Base-by-base conservation (phyloP, 2,888 invertebrate genomes). In the Drosophila putrida region DNA sequence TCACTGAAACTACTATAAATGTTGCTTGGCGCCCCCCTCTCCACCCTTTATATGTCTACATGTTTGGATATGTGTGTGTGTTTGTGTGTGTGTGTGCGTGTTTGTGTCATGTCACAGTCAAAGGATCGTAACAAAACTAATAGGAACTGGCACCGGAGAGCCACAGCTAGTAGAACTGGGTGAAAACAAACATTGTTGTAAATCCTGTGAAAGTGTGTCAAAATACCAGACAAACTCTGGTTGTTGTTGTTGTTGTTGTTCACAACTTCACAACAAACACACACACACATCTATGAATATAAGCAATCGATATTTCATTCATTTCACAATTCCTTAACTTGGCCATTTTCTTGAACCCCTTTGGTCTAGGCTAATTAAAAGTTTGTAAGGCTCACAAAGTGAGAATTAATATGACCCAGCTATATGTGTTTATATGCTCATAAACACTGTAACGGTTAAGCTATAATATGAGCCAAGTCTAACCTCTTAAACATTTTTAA, bases 191-290 rank as follows among this genome's bases (percentile, higher is more conserved):
- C 75, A 78, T 82, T 75, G 71, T 82, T 80, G 78, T 74, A 78
- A 73, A 72, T 79, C 74, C 68, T 69, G 8, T 46, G 60, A 77
- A 82, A 88, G 62, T 85, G 88, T 88, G 88, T 85, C 89, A 82
- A 76, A 88, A 77, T 69, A 70, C 60, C 55, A 75, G 70, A 50
- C 69, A 65, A 73, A 70, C 51, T 58, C 43, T 25, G 50, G 27
- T 38, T 41, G 27, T 38, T 39, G 10, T 50, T 41, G 27, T 38
- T 39, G 10, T 50, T 41, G 55, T 33, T 49, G 33, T 49, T 49
- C 20, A 11, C 11, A 8, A 27, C 55, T 57, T 25, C 13, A 43
- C 25, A 20, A 33, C 39, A 15, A n/a, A 36, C 47, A 35, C 25
- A 46, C 27, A 39, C 6, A 27, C 25, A 49, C 15, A 28, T 54